Conservation (phyloP, 35 echinoderm and acorn worm genomes). For the Ophioderma brevispina region DNA sequence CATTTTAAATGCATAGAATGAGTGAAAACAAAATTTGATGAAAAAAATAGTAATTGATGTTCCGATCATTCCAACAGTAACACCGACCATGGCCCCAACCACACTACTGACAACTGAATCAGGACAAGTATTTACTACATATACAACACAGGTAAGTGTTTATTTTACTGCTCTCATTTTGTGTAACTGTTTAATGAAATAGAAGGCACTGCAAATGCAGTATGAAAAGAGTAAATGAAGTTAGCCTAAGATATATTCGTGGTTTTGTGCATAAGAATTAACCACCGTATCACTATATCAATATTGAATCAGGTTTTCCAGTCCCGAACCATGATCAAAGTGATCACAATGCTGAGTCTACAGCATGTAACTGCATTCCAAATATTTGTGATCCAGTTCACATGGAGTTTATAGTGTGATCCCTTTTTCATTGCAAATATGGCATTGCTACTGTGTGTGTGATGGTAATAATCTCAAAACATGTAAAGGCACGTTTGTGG, state of each 20-base stretch:
- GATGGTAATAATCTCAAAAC: too few relatives aligned
- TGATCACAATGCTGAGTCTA: too few relatives aligned
- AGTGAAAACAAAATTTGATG: too few relatives aligned
- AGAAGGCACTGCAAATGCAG: background rate
- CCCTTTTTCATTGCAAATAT: too few relatives aligned
- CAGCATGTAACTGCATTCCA: too few relatives aligned
- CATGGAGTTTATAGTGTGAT: too few relatives aligned
- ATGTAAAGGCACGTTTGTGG: too few relatives aligned
- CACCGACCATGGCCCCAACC: background rate
- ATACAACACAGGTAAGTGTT: slow-evolving; percentile 3
- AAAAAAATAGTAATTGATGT: too few relatives aligned
- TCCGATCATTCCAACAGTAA: background rate
- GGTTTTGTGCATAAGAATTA: background rate
- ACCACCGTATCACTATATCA: background rate
- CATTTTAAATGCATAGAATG: too few relatives aligned
- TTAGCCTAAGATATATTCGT: background rate
- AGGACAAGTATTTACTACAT: background rate
- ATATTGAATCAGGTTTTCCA: background rate
- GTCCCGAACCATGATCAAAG: too few relatives aligned
- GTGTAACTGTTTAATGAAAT: background rate
- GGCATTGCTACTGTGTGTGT: too few relatives aligned
- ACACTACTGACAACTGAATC: background rate
- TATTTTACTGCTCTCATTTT: too few relatives aligned
- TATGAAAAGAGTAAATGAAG: background rate
- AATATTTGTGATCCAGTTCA: background rate